Conservation (phyloP, 2,888 invertebrate genomes). For the Orchesellides sinensis region DNA sequence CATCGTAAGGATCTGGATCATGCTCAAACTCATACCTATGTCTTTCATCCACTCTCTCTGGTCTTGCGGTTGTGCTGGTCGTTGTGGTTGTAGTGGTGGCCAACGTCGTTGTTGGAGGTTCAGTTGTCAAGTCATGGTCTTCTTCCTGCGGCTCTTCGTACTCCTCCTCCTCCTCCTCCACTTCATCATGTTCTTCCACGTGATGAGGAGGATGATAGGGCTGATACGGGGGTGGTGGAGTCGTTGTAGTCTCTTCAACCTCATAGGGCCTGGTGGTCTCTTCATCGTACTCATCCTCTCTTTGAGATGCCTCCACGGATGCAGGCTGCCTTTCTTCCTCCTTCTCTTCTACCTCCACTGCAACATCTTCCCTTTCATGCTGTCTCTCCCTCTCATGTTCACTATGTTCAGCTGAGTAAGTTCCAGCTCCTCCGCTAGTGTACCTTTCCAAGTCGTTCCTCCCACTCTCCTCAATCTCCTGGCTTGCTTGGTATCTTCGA, state of each 20-base stretch:
- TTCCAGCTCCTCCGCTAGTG: slow-evolving; percentile 29
- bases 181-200: slow-evolving; percentile 54
- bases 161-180: slow-evolving; percentile 47
- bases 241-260: neutral
- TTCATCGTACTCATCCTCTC: slow-evolving; percentile 38
- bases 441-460: slow-evolving; percentile 71
- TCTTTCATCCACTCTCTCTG: slow-evolving; percentile 1
- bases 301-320: neutral
- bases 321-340: slow-evolving; percentile 32
- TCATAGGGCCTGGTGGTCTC: neutral
- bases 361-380: slow-evolving; percentile 15
- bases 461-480: slow-evolving; percentile 70
- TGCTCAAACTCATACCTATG: slow-evolving; percentile 40
- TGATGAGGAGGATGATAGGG: slow-evolving; percentile 12
- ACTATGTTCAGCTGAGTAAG: neutral
- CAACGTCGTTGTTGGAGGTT: slow-evolving; percentile 39
- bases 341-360: slow-evolving; percentile 28
- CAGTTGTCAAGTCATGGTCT: neutral
- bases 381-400: slow-evolving; percentile 21
- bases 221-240: neutral
- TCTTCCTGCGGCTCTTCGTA: slow-evolving; percentile 27
- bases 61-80: slow-evolving; percentile 6
- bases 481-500: slow-evolving; percentile 13
- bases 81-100: slow-evolving; percentile 45
- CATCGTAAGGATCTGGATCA: slow-evolving; percentile 55